Conservation (phyloP, 2,888 invertebrate species). For the Heliconius ethilla region DNA sequence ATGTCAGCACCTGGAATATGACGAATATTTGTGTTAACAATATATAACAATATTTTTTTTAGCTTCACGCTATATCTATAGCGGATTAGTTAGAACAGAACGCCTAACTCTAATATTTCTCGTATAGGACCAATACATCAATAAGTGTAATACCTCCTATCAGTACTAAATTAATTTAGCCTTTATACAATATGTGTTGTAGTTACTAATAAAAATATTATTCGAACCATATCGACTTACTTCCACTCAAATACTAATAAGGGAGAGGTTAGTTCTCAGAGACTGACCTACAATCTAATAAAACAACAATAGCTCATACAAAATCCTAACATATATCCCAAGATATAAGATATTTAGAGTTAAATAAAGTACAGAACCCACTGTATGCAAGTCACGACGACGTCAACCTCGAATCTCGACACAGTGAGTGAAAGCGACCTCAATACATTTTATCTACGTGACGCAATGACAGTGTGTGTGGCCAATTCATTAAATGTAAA, state of each 20-base stretch:
- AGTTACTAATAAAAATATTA: background rate
- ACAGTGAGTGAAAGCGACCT: constrained; percentile 46
- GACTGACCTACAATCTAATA: background rate
- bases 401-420: constrained; percentile 44
- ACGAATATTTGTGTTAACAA: background rate
- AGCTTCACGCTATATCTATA: background rate
- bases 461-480: constrained; percentile 34
- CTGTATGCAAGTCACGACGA: constrained; percentile 16
- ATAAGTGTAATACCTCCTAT: too few relatives aligned
- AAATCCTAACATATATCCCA: constrained; percentile 3
- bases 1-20: constrained; percentile 87
- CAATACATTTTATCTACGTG: constrained; percentile 39
- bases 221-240: background rate
- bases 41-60: background rate
- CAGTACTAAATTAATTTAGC: too few relatives aligned
- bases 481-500: constrained; percentile 22
- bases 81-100: background rate
- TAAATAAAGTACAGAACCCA: background rate
- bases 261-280: background rate
- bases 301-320: background rate
- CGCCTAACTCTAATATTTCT: too few relatives aligned
- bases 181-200: background rate
- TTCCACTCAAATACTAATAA: background rate
- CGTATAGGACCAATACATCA: too few relatives aligned
- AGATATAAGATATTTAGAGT: background rate